phyloP scores from a whole-genome alignment of 2,888 invertebrate genomes.

The Synergus japonicus region DNA sequence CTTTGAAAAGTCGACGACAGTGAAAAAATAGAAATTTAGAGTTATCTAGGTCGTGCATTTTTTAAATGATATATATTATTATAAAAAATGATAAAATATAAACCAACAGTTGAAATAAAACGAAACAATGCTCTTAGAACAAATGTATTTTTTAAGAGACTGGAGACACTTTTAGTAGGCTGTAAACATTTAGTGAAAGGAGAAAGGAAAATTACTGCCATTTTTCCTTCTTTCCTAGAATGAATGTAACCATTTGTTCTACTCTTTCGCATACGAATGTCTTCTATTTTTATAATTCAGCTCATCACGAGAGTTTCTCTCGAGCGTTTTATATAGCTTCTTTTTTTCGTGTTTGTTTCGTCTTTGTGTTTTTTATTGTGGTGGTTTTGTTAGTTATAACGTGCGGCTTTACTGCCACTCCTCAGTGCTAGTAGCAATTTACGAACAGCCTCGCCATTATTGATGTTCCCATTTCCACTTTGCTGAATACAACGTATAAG shows the following conservation, averaged over 20 bases:
- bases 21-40: too few relatives aligned
- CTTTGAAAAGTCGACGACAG: too few relatives aligned
- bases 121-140: not conserved
- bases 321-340: not conserved
- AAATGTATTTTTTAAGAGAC: not conserved
- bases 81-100: too few relatives aligned
- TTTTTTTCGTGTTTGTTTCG: not conserved
- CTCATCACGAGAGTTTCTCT: conserved; percentile 32
- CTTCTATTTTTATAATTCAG: not conserved
- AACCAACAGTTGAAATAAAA: not conserved
- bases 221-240: conserved; percentile 9
- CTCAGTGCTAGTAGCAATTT: conserved; percentile 59
- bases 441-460: conserved; percentile 62
- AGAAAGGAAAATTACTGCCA: conserved; percentile 1
- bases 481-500: conserved; percentile 59
- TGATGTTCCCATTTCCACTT: conserved; percentile 49
- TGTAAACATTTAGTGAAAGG: not conserved
- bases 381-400: conserved; percentile 4
- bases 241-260: not conserved
- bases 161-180: not conserved
- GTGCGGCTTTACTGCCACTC: conserved; percentile 33
- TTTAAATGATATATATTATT: too few relatives aligned
- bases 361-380: not conserved
- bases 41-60: too few relatives aligned
- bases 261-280: not conserved